Evolutionary conservation across 2,113 vertebrate species (phyloP), one percentile per base, ranked within the genome.

Genomic region (Podiceps cristatus): DNA sequence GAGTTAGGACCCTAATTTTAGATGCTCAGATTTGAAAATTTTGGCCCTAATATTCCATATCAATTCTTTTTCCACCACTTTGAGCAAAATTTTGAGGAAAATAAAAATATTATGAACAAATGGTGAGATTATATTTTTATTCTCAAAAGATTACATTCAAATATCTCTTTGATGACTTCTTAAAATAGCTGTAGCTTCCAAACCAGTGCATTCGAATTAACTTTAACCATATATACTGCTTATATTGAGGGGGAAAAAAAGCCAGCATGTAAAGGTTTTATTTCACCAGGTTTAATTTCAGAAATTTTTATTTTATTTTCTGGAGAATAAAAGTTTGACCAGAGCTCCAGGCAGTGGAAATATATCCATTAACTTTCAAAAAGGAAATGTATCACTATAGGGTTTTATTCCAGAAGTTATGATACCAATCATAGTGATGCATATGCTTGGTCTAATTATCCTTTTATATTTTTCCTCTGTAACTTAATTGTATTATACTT

Each of bases 1-100:
- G 59, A 77, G 50, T 67, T 77, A 45, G 42, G 23, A 91, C 83
- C 63, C 42, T 96, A 89, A 92, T 88, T 95, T 96, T 96, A 89
- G 76, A 50, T 6, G 28, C 4, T 79, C 3, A 84, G 28, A 91
- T 69, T 77, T 76, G 14, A 86, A 92, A 96, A 77, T 66, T 91
- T 92, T 96, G 67, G 45, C 68, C 63, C 50, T 74, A 40, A 81
- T 63, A 59, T 69, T 71, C 27, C 22, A 59, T 37, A 71, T 59
- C 4, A 35, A 40, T 42, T 91, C 27, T 76, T 89, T 86, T 94
- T 80, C 29, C n/a, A 52, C 8, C 18, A 64, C 28, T 86, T 86
- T 88, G 59, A 92, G 59, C 64, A 86, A 63, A 92, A 69, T 49
- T 79, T 82, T 59, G 35, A 78, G 29, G 27, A 64, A 95, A 96